Evolutionary conservation across 2,888 invertebrate genomes (phyloP).

Genomic region (Abscondita cerata): DNA sequence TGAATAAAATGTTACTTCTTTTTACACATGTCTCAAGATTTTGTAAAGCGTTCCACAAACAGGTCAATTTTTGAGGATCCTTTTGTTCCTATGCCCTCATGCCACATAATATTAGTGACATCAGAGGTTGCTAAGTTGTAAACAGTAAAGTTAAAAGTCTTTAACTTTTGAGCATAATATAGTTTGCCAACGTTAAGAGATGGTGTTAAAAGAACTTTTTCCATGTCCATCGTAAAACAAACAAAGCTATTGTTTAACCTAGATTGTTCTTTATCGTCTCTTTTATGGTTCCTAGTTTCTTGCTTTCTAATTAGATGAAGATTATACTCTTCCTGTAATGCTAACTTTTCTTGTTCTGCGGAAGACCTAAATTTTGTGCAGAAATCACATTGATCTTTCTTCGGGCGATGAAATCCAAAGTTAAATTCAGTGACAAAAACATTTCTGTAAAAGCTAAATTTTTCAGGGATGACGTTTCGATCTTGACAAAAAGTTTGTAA

Average conservation of each 20-base stretch:
- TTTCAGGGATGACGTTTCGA: not conserved
- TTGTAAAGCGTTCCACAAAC: too few species aligned
- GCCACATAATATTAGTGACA: too few species aligned
- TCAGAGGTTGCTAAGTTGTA: too few species aligned
- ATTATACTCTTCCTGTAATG: not conserved
- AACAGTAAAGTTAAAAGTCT: too few species aligned
- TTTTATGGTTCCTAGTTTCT: not conserved
- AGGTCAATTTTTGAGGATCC: not conserved
- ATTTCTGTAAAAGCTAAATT: not conserved
- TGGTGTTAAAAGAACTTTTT: too few species aligned
- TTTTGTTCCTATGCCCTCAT: not conserved
- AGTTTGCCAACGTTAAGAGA: too few species aligned
- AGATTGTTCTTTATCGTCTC: too few species aligned
- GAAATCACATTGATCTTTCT: not conserved
- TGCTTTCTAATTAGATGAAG: not conserved
- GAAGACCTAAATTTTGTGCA: not conserved
- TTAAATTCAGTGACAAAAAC: not conserved
- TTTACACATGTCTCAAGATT: too few species aligned
- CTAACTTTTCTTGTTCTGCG: not conserved
- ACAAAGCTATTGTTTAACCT: too few species aligned
- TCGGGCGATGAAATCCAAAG: not conserved
- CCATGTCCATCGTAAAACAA: too few species aligned
- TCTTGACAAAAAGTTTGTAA: not conserved
- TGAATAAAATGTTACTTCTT: not conserved
- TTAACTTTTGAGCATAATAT: too few species aligned